These are phyloP conservation scores for Sparus aurata DNA, from an alignment of 2,797 vertebrate genomes.

Conservation along the genomic window DNA sequence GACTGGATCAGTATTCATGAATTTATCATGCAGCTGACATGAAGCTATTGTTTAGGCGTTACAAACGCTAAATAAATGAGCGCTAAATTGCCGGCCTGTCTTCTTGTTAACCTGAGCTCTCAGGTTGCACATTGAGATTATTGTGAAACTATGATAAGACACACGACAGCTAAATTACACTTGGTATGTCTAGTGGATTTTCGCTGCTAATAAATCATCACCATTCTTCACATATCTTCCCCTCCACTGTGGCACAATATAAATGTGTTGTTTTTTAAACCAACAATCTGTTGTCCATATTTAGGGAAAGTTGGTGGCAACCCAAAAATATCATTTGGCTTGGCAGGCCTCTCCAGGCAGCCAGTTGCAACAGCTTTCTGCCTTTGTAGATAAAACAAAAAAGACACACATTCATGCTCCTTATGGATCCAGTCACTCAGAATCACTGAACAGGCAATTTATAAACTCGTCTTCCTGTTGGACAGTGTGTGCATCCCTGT, in stretches of 20 bases:
- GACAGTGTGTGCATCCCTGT: slow-evolving; percentile 62
- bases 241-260: slow-evolving; percentile 70
- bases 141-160: slow-evolving; percentile 12
- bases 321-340: slow-evolving; percentile 87
- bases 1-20: slow-evolving; percentile 62
- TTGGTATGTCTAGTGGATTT: slow-evolving; percentile 52
- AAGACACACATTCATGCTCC: slow-evolving; percentile 87
- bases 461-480: slow-evolving; percentile 68
- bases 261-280: slow-evolving; percentile 73
- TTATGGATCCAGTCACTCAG: slow-evolving; percentile 70
- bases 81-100: slow-evolving; percentile 26
- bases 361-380: slow-evolving; percentile 88
- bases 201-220: slow-evolving; percentile 65
- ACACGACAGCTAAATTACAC: background rate
- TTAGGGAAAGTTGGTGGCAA: slow-evolving; percentile 81
- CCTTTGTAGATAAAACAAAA: slow-evolving; percentile 85
- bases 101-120: slow-evolving; percentile 25
- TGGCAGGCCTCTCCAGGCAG: slow-evolving; percentile 80
- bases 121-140: background rate
- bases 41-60: slow-evolving; percentile 51
- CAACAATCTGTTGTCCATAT: slow-evolving; percentile 85
- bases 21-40: slow-evolving; percentile 52
- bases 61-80: slow-evolving; percentile 35
- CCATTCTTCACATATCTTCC: slow-evolving; percentile 64
- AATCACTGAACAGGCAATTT: slow-evolving; percentile 70